A percentile compares a stretch with the other conserved stretches of the same genome.
Evolutionary conservation across 2,797 vertebrate genomes (phyloP).

Genomic region (Galaxias olidus): DNA sequence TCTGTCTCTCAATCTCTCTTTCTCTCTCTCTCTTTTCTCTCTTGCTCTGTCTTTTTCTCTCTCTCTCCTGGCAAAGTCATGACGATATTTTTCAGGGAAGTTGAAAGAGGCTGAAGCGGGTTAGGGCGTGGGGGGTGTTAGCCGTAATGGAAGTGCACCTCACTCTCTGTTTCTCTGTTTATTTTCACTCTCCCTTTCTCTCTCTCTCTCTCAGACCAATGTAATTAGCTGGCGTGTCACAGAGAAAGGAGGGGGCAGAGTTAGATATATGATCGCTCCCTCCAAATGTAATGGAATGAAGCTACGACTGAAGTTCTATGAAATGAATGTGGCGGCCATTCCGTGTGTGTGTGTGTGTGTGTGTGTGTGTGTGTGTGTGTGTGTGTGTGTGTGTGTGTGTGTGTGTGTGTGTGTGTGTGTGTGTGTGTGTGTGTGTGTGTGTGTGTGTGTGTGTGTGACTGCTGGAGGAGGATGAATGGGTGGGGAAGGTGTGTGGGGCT

Average conservation of each 20-base stretch:
- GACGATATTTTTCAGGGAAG: not conserved
- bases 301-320: constrained; percentile 49
- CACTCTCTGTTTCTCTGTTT: too few species aligned
- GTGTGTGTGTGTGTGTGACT: too few species aligned
- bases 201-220: constrained; percentile 24
- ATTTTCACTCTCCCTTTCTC: too few species aligned
- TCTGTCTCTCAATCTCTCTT: too few species aligned
- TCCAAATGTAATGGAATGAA: constrained; percentile 52
- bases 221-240: constrained; percentile 60
- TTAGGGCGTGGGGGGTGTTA: too few species aligned
- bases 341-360: constrained; percentile 37
- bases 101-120: not conserved
- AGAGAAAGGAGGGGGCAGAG: constrained; percentile 20
- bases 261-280: constrained; percentile 40
- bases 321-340: constrained; percentile 60
- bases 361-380: too few species aligned
- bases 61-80: constrained; percentile 3
- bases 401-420: too few species aligned
- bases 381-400: too few species aligned
- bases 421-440: too few species aligned
- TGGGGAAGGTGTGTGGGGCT: too few species aligned
- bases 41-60: constrained; percentile 28
- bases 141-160: too few species aligned
- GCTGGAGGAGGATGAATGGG: too few species aligned
- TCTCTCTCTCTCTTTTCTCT: not conserved